Base-by-base conservation (phyloP, 2,888 invertebrate species). In the Tenthredo mesomela region DNA sequence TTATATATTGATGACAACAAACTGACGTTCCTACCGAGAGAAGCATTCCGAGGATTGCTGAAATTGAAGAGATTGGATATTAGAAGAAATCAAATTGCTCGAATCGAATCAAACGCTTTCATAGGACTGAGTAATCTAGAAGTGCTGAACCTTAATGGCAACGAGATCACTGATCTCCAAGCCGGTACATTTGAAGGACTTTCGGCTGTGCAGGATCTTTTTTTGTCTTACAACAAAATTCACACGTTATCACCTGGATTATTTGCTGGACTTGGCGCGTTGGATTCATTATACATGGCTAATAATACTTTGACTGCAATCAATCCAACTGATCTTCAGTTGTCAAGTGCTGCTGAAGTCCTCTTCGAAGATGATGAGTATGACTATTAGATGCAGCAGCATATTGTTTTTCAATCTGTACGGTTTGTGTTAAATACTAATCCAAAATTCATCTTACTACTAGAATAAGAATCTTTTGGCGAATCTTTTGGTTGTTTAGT, bases 41-140 rank as follows among this genome's bases (percentile, higher is more conserved):
- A 25, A 61, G 61, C 12, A 25, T 61, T 61, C 12, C 21, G 2
- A 40, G 89, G 86, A 54, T 10, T 87, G 2, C 82, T 87, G 0
- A 77, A 61, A 3, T 21, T 88, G 21, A 0, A 15, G 9, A 84
- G 86, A 7, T 88, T 94, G 43, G 93, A 93, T 87, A 85, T 94
- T 85, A 93, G 93, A 87, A 88, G 93, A 82, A 94, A 94, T 85
- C 88, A 89, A 33, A 93, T 94, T 75, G 50, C 87, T 1, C 91
- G 90, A 83, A 90, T 94, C 4, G 91, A 91, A 67, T 89, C 92
- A 25, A 93, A 92, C 0, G 47, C 82, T 5, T 85, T 89, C 7
- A 15, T 33, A 0, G 86, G 89, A 0, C 43, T 88, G 78, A 4
- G 15, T n/a, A 83, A 29, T 10, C 37, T 88, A 61, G 40, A 84